Percentiles rank a stretch among this genome's conserved stretches.
Evolutionary conservation across 2,797 vertebrate species (phyloP).

Genomic region (Neosilurus mollespiculum): DNA sequence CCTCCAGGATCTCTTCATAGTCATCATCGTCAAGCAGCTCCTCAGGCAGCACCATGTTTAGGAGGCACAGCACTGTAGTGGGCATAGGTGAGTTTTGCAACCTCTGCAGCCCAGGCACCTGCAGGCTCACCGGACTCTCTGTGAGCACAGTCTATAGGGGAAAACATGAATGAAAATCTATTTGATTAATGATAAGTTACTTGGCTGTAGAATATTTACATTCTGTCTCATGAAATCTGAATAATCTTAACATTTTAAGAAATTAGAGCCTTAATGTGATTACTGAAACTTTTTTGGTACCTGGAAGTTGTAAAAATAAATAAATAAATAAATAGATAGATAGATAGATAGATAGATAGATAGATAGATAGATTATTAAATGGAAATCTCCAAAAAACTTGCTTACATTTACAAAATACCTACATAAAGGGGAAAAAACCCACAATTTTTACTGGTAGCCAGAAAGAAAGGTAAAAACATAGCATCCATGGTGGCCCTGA

Average conservation of each 20-base stretch:
- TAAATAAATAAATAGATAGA: neutral
- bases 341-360: neutral
- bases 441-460: neutral
- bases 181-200: neutral
- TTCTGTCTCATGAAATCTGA: neutral
- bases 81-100: slow-evolving; percentile 71
- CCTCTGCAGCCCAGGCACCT: slow-evolving; percentile 73
- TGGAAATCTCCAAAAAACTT: neutral
- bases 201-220: neutral
- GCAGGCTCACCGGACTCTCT: slow-evolving; percentile 73
- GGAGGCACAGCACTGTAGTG: slow-evolving; percentile 76
- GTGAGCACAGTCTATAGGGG: slow-evolving; percentile 50
- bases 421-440: neutral
- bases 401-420: neutral
- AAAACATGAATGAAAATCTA: neutral
- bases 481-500: neutral
- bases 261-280: neutral
- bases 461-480: neutral
- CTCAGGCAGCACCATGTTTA: slow-evolving; percentile 80
- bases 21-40: slow-evolving; percentile 78
- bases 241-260: neutral
- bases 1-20: slow-evolving; percentile 80
- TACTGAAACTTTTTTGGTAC: neutral
- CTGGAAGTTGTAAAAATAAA: neutral
- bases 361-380: no score